Conservation (phyloP, 2,888 invertebrate genomes). For the Eudasyphora cyanicolor region DNA sequence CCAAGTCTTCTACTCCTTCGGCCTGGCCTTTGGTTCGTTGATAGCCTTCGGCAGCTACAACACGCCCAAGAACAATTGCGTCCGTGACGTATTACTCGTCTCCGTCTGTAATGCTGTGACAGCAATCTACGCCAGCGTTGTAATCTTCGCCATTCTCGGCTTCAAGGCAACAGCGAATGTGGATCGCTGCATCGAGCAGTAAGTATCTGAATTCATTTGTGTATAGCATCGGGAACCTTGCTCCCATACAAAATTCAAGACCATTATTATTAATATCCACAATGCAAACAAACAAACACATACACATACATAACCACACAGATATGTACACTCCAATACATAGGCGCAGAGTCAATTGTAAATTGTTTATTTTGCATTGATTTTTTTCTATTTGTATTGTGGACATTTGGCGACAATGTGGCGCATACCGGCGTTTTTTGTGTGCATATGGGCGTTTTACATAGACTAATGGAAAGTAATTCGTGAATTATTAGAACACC, state of each 20-base stretch:
- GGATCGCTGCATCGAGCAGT: conserved; percentile 89
- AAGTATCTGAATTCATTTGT: conserved; percentile 75
- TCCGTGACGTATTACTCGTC: conserved; percentile 93
- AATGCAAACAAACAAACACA: not conserved
- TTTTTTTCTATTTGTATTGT: not conserved
- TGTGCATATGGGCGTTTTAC: not conserved
- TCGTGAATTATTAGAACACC: no score
- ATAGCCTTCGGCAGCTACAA: conserved; percentile 98
- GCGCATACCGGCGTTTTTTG: not conserved
- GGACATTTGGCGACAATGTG: not conserved
- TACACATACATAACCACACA: not conserved
- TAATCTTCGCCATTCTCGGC: conserved; percentile 96
- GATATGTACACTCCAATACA: no score
- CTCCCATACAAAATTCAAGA: conserved; percentile 33
- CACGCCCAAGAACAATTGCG: conserved; percentile 96
- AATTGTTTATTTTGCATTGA: conserved; percentile 1
- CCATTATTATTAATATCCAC: conserved; percentile 37
- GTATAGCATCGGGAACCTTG: not conserved
- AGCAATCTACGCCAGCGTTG: conserved; percentile 96
- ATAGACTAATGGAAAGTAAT: no score
- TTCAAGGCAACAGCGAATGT: conserved; percentile 97
- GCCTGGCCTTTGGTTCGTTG: conserved; percentile 95
- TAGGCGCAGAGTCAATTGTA: not conserved
- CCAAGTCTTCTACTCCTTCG: conserved; percentile 98
- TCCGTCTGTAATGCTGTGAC: conserved; percentile 96